Percentiles rank a stretch among this genome's conserved stretches.
Evolutionary conservation across 2,888 invertebrate species (phyloP).

Genomic region (Spodoptera picta): DNA sequence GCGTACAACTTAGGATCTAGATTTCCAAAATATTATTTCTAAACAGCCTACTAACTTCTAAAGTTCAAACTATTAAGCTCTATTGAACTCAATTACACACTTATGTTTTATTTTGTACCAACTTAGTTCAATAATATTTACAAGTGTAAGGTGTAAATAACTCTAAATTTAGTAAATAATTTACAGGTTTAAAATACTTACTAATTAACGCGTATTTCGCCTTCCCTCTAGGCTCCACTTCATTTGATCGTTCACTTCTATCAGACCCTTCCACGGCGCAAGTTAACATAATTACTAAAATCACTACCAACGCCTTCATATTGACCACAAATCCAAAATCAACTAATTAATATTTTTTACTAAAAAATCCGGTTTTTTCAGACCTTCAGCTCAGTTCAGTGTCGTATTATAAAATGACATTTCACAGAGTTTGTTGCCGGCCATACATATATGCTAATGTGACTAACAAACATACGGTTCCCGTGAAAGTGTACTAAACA

Average conservation of each 20-base stretch:
- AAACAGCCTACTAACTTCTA: too few species aligned
- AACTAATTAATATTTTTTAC: background rate
- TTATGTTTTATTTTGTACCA: too few species aligned
- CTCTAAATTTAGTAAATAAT: too few species aligned
- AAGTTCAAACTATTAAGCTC: too few species aligned
- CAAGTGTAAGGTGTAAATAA: too few species aligned
- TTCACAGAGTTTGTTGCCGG: constrained; percentile 6
- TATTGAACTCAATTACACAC: too few species aligned
- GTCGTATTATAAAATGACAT: constrained; percentile 50
- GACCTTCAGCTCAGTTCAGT: constrained; percentile 42
- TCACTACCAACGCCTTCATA: constrained; percentile 47
- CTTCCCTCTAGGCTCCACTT: constrained; percentile 75
- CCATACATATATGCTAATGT: constrained; percentile 58
- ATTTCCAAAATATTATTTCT: too few species aligned
- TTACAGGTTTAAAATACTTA: constrained; percentile 63
- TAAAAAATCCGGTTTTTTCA: background rate
- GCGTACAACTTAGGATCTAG: too few species aligned
- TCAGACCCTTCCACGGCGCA: constrained; percentile 46
- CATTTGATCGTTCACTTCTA: constrained; percentile 48
- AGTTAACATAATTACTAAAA: constrained; percentile 39
- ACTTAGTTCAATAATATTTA: too few species aligned
- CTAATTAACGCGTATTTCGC: constrained; percentile 79
- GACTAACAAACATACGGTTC: constrained; percentile 54
- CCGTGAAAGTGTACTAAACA: constrained; percentile 60
- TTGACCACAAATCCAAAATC: background rate